phyloP scores from a whole-genome alignment of 1,140 invertebrate genomes.

The Apis cerana region DNA sequence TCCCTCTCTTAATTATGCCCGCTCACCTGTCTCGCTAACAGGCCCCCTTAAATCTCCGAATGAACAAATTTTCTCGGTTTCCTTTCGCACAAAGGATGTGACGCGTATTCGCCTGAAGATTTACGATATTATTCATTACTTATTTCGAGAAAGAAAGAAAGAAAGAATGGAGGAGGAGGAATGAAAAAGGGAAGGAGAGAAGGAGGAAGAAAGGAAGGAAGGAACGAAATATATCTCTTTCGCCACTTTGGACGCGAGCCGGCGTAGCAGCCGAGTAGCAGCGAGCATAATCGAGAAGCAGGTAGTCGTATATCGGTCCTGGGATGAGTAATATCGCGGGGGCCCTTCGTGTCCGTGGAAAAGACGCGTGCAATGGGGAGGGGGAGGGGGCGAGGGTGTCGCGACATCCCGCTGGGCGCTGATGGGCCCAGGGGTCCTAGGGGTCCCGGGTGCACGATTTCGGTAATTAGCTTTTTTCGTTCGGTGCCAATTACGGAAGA shows the following conservation, averaged over 20 bases:
- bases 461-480: constrained; percentile 73
- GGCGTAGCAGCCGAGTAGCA: constrained; percentile 52
- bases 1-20: too few relatives aligned
- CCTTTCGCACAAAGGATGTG: constrained; percentile 39
- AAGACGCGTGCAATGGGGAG: constrained; percentile 66
- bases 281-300: constrained; percentile 64
- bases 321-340: constrained; percentile 64
- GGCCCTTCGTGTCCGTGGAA: constrained; percentile 62
- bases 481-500: constrained; percentile 75
- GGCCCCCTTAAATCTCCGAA: constrained; percentile 30
- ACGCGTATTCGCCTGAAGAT: constrained; percentile 14
- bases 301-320: constrained; percentile 63
- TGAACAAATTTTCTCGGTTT: constrained; percentile 43
- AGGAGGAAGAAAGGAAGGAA: not conserved
- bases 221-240: constrained; percentile 56
- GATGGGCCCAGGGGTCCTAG: constrained; percentile 65
- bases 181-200: not conserved
- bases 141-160: constrained; percentile 44
- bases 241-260: constrained; percentile 57
- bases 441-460: constrained; percentile 67
- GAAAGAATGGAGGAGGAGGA: not conserved
- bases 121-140: constrained; percentile 55
- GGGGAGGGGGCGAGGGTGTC: constrained; percentile 71
- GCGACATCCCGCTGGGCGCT: constrained; percentile 76
- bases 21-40: too few relatives aligned